These are phyloP conservation scores for Sycophila texana DNA, from an alignment of 2,888 invertebrate species.

Conservation along the genomic window DNA sequence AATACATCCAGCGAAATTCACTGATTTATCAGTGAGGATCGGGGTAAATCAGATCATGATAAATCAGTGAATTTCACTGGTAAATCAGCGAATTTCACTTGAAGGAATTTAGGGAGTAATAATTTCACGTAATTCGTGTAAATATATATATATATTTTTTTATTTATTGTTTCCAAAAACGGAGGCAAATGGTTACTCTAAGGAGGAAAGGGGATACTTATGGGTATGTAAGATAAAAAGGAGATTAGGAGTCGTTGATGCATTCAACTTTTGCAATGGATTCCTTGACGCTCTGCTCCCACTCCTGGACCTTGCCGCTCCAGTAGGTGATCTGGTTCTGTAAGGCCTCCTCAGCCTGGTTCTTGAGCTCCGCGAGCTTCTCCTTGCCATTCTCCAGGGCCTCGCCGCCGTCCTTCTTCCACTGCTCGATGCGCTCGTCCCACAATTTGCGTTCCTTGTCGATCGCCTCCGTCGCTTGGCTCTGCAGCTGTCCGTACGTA, in stretches of 20 bases:
- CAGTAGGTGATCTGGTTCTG: neutral
- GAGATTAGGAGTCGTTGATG: neutral
- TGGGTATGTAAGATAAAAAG: no score
- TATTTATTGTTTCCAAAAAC: no score
- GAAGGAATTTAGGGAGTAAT: no score
- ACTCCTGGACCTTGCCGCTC: neutral
- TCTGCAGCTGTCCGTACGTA: neutral
- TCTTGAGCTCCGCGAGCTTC: neutral
- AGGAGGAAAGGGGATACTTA: no score
- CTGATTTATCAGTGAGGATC: no score
- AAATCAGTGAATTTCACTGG: no score
- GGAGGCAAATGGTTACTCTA: no score
- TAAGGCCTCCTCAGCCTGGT: neutral
- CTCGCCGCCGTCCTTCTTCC: neutral
- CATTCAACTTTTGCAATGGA: neutral
- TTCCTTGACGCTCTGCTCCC: neutral
- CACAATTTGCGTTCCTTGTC: neutral
- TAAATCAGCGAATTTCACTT: no score
- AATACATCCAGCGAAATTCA: no score
- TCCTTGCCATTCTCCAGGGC: neutral
- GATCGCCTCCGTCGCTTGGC: neutral
- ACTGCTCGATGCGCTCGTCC: neutral
- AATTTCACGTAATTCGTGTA: no score
- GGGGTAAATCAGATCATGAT: no score
- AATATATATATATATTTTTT: no score